Conservation (phyloP, 2,888 invertebrate species). For the Eugnorisma glareosa region DNA sequence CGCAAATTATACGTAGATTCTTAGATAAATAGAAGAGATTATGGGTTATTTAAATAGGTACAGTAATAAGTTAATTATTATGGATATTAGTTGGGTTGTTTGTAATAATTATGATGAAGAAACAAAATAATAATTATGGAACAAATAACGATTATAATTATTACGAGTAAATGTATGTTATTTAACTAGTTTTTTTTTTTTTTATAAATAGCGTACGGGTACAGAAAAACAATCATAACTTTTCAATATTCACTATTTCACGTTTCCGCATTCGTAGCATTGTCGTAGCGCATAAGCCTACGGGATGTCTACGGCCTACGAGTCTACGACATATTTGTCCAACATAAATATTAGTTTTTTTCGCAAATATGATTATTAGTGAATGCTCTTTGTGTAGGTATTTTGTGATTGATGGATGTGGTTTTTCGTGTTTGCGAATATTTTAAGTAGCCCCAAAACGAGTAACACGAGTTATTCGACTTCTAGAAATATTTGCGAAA, state of each 20-base stretch:
- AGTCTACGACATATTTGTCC: not conserved
- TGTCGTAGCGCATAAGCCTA: conserved; percentile 22
- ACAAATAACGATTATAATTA: not conserved
- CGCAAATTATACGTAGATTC: conserved; percentile 14
- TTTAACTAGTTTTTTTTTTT: not conserved
- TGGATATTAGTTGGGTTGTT: conserved; percentile 10
- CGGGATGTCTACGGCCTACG: conserved; percentile 11
- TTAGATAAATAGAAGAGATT: conserved; percentile 1
- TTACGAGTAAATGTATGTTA: not conserved
- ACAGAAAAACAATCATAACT: not conserved
- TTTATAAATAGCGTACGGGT: too few species aligned
- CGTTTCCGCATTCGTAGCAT: conserved; percentile 20
- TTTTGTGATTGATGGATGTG: conserved; percentile 7
- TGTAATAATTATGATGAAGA: not conserved
- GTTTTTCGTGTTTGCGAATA: not conserved
- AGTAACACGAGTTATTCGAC: conserved; percentile 19
- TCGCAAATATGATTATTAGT: not conserved
- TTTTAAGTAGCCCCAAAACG: not conserved
- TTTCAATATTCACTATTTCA: conserved; percentile 4
- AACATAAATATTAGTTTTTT: not conserved
- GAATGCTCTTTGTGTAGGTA: not conserved
- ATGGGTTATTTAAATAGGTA: conserved; percentile 17
- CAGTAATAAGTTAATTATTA: conserved; percentile 5
- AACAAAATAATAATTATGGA: not conserved
- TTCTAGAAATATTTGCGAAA: conserved; percentile 22